These are phyloP conservation scores for Syngnathus typhle DNA, from an alignment of 2,113 vertebrate genomes.

Conservation along the genomic window DNA sequence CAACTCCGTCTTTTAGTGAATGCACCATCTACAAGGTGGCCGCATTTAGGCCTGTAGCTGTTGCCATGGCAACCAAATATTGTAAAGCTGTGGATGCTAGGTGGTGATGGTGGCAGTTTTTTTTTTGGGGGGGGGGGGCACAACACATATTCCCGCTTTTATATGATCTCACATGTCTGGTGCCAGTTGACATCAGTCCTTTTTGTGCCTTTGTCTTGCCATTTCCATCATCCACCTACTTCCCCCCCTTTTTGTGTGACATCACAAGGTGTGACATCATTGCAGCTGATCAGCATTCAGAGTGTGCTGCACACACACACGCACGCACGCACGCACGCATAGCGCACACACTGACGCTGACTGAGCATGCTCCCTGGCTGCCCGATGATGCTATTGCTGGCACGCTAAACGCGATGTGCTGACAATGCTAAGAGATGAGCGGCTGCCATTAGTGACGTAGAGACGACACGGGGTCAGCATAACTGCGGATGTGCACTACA, in stretches of 20 bases:
- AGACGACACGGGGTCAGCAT: neutral
- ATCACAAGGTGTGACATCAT: slow-evolving; percentile 67
- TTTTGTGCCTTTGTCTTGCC: slow-evolving; percentile 48
- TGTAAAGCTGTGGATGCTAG: slow-evolving; percentile 46
- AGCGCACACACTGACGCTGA: neutral
- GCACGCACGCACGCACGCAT: slow-evolving; percentile 5
- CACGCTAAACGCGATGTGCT: slow-evolving; percentile 6
- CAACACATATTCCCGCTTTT: slow-evolving; percentile 5
- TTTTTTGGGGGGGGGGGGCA: neutral
- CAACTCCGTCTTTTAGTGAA: slow-evolving; percentile 15
- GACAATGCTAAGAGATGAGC: slow-evolving; percentile 2
- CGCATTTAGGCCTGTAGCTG: slow-evolving; percentile 56
- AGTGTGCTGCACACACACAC: slow-evolving; percentile 45
- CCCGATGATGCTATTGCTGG: slow-evolving; percentile 49
- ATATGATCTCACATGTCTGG: slow-evolving; percentile 9
- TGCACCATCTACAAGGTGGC: slow-evolving; percentile 35
- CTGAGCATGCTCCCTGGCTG: slow-evolving; percentile 59
- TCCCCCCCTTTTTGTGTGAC: slow-evolving; percentile 43
- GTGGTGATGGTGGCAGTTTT: slow-evolving; percentile 19
- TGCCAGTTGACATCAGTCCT: slow-evolving; percentile 2
- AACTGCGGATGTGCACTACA: neutral
- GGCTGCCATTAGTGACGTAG: neutral
- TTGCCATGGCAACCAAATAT: slow-evolving; percentile 68
- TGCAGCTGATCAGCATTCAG: slow-evolving; percentile 63
- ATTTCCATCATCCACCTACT: slow-evolving; percentile 23